Conservation (phyloP, 1,140 invertebrate species). For the Lucilia sericata region DNA sequence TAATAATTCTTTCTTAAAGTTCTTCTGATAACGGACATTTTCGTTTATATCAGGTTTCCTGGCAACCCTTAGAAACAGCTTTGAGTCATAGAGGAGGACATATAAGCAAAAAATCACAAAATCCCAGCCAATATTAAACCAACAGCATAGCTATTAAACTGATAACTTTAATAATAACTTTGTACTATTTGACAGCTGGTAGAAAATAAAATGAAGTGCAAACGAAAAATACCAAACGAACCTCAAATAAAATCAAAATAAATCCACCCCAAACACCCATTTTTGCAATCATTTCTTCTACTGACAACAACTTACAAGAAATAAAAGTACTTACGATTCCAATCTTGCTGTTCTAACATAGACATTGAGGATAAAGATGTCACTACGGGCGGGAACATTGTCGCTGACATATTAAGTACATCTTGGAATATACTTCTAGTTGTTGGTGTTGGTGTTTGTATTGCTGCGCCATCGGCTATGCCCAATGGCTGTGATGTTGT, state of each 20-base stretch:
- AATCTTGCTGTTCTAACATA: constrained; percentile 60
- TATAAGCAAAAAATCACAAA: background rate
- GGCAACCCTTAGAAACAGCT: too few species aligned
- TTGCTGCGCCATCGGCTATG: constrained; percentile 47
- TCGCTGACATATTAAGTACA: constrained; percentile 68
- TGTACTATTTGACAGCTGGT: background rate
- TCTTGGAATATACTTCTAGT: constrained; percentile 63
- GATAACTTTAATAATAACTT: constrained; percentile 21
- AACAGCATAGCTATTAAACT: background rate
- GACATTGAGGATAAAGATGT: constrained; percentile 55
- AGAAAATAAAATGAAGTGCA: background rate
- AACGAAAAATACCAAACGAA: background rate
- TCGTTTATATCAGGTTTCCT: too few species aligned
- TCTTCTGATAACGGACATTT: too few species aligned
- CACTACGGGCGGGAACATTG: constrained; percentile 64
- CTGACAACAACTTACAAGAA: background rate
- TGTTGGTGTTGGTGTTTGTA: constrained; percentile 59
- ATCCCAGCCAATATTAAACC: background rate
- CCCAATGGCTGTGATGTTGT: constrained; percentile 57
- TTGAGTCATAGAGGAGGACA: too few species aligned
- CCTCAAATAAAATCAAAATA: background rate
- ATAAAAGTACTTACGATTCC: constrained; percentile 64
- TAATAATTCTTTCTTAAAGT: too few species aligned
- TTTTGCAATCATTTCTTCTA: too few species aligned
- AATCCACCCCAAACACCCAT: background rate